Evolutionary conservation across 2,888 invertebrate species (phyloP), one percentile per base, ranked within the genome.

Genomic region (Alcis repandata): DNA sequence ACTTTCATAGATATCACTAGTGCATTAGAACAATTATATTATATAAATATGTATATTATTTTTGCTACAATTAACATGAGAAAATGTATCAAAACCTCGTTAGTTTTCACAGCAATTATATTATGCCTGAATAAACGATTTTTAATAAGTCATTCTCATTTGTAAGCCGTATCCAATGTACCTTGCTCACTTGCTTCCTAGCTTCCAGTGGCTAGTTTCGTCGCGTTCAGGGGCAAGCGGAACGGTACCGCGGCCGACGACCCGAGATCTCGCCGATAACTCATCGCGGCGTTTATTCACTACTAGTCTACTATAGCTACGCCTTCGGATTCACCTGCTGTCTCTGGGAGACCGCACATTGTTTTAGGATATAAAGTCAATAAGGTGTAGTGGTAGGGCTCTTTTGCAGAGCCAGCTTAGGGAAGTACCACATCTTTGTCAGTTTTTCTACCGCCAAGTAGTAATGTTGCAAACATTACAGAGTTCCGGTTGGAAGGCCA

Each of bases 241-340:
- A 92, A 92, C 92, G 92, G 92, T 90, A 92, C 91, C 80, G 89
- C 88, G 92, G 92, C 80, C 92, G 90, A 91, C 89, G 93, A 93
- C 92, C 93, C 86, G 86, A 88, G 90, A 91, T 91, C 88, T 80
- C 77, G 82, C 78, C 89, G 92, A 92, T 92, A 91, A 87, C 90
- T 92, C 92, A 91, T 92, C 89, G 89, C 82, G 77, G 85, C 91
- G 87, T 92, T 92, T 91, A 90, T 91, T 91, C 90, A 90, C 90
- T 89, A 92, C 91, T 91, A 27, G 90, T 90, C 90, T 89, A 92
- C 91, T 91, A 27, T 27, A 91, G 20, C 20, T 20, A 13, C 13
- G 36, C 51, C 36, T 2, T 10, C 9, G 36, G 20, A 7, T 38
- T 36, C n/a, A 36, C 51, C 20, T 19, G 20, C 8, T 20, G 38